Evolutionary conservation across 2,113 vertebrate species (phyloP), one percentile per base, ranked within the genome.

Genomic region (Paramormyrops kingsleyae): DNA sequence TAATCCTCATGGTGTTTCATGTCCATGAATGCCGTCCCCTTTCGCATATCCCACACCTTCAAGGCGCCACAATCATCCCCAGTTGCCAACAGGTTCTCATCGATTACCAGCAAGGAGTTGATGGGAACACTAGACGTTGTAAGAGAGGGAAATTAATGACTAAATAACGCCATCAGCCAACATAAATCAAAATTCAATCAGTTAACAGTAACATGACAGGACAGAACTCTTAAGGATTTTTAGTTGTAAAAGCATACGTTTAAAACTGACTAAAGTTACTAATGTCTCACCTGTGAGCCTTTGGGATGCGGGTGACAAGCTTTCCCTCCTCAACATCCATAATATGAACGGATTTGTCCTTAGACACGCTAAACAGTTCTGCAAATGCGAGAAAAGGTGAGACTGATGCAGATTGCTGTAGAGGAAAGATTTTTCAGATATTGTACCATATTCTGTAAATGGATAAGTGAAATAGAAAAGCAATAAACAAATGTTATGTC

Each of bases 41-140:
- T 97, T 89, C 99, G 97, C 94, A 99, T 95, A 89, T 99, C 99
- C 99, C 99, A 99, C 66, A 99, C 96, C 91, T 98, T 98, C 90
- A 99, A 53, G 0, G 92, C 95, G 0, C 99, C 98, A 0, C 88
- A 91, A 1, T 99, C 99, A 0, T 99, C 99, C 0, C 98, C 98
- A 10, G 99, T 99, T 10, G 97, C 98, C 89, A 99, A 92, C 24
- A 98, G 12, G 92, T 99, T 96, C 83, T 97, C 94, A 87, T 99
- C 97, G 70, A 99, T 95, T 91, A 99, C 92, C 90, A 97, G 95
- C 92, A 99, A 92, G 0, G 97, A 96, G 92, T 98, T 98, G 94
- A 99, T 96, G 12, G 97, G 95, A 0, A 94, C 94, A 0, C 93
- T 97, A 47, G 44, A 46, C 21, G 5, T 84, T 84, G 17, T 19